Percentiles rank a stretch among this genome's conserved stretches.
These are phyloP conservation scores for Channallabes apus DNA, from an alignment of 2,797 vertebrate species.

Conservation along the genomic window DNA sequence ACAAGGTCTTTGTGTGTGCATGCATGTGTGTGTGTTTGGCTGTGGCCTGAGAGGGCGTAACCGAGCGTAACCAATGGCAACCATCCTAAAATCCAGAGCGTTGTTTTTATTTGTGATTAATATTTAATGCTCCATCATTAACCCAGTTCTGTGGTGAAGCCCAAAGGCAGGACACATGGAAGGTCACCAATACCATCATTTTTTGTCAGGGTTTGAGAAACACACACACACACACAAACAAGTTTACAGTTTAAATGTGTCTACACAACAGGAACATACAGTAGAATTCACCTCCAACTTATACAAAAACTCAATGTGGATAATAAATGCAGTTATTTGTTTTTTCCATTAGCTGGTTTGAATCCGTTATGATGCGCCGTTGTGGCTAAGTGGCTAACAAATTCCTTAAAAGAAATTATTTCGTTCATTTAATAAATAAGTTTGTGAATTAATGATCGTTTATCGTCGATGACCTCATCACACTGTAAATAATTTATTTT, in stretches of 20 bases:
- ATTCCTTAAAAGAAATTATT: not conserved
- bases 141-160: not conserved
- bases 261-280: not conserved
- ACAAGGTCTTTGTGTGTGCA: not conserved
- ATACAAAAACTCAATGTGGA: not conserved
- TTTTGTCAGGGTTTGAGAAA: not conserved
- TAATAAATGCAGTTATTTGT: not conserved
- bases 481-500: no score
- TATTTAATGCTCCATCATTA: slow-evolving; percentile 20
- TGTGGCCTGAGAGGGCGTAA: not conserved
- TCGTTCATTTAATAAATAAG: not conserved
- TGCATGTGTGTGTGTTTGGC: no score
- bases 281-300: not conserved
- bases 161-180: not conserved
- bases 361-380: not conserved
- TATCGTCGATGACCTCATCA: not conserved
- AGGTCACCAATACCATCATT: not conserved
- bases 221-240: not conserved
- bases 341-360: not conserved
- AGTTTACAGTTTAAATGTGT: not conserved
- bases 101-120: not conserved
- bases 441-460: not conserved
- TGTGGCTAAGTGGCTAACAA: not conserved
- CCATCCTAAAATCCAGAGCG: not conserved
- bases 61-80: not conserved